Evolutionary conservation across 2,113 vertebrate species (phyloP).

Genomic region (Diadophis punctatus): DNA sequence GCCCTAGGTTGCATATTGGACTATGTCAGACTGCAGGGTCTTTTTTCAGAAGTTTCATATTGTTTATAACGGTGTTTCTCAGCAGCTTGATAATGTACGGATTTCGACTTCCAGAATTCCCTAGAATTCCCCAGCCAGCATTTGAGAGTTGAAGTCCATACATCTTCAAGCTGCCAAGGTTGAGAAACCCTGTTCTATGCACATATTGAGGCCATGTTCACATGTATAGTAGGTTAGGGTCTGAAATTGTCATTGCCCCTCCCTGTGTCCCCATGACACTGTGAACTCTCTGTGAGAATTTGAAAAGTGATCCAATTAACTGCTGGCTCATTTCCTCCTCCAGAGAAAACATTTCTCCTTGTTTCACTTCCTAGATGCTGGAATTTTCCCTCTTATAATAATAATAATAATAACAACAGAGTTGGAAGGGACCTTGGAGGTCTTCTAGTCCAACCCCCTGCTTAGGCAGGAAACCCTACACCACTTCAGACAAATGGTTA

Average conservation of each 20-base stretch:
- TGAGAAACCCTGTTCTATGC: neutral
- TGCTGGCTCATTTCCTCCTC: neutral
- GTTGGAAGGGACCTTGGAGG: too few relatives aligned
- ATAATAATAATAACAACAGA: too few relatives aligned
- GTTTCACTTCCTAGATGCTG: neutral
- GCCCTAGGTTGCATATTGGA: neutral
- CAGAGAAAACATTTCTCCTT: neutral
- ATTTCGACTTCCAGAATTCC: neutral
- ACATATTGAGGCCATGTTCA: neutral
- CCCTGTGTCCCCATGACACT: neutral
- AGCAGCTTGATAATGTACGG: neutral
- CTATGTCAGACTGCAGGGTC: neutral
- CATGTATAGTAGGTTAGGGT: neutral
- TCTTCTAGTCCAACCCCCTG: too few relatives aligned
- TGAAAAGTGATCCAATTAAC: neutral
- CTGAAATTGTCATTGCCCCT: neutral
- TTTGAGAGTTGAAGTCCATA: neutral
- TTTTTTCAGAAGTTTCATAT: neutral
- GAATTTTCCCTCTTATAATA: neutral
- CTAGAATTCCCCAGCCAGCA: neutral
- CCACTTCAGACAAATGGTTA: too few relatives aligned
- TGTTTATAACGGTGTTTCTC: neutral
- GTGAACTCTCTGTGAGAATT: neutral
- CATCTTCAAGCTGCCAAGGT: neutral
- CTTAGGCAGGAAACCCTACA: too few relatives aligned